Evolutionary conservation across 2,797 vertebrate genomes (phyloP), one percentile per base, ranked within the genome.

Genomic region (Anabacerthia variegaticeps): DNA sequence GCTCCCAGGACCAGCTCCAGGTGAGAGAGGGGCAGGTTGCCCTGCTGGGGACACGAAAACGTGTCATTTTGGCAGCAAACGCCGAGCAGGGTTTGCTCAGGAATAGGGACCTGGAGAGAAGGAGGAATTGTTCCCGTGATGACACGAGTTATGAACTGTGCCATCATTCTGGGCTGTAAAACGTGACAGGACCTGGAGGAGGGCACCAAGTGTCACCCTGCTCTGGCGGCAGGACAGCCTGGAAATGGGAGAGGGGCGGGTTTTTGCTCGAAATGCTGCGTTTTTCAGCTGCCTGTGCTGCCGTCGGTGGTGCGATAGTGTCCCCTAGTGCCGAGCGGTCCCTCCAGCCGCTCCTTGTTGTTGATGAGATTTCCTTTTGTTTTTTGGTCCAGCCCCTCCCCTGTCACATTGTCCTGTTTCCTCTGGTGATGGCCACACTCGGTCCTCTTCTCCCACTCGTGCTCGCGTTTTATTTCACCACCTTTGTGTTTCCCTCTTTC

Each of bases 261-360:
- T 10, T 75, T 44, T 41, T 34, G 14, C 44, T 28, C 2, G 7
- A 23, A 48, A 26, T 3, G 0, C 46, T 32, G 21, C 8, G 8
- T 2, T 63, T 21, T 52, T 6, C 9, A 26, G 28, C 55, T 2
- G 65, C 9, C 0, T 4, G 1, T 3, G 58, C 59, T 12, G 68
- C 14, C 10, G 23, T 83, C 61, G 10, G 0, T 44, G 62, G 89
- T 58, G 11, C 94, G 5, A 88, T 4, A 48, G 90, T 94, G 96
- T 86, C 96, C 84, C 77, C 96, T 95, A 90, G 93, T n/a, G 96
- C 92, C 27, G 34, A 46, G 56, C 32, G 24, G 3, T 3, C 51
- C 54, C 66, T 12, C 16, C n/a, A 37, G 67, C n/a, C 1, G 3
- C 39, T 15, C 51, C 44, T 37, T 15, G 27, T 0, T 13, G 23